Conservation (phyloP, 2,888 invertebrate species). For the Bimastos eiseni region DNA sequence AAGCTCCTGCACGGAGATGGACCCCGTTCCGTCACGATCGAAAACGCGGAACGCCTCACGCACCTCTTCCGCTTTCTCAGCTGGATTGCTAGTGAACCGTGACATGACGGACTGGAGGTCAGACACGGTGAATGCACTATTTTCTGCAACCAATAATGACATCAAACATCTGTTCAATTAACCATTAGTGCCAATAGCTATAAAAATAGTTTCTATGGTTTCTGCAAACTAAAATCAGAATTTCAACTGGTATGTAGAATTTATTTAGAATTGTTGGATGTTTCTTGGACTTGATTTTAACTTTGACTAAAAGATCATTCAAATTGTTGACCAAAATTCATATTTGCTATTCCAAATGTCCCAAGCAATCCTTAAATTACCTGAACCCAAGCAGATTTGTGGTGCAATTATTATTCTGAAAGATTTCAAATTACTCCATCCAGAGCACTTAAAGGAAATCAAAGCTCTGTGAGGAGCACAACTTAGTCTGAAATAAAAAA, state of each 20-base stretch:
- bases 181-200: background rate
- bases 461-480: no score
- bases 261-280: background rate
- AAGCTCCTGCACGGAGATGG: slow-evolving; percentile 95
- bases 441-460: background rate
- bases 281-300: background rate
- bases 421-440: background rate
- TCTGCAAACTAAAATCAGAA: background rate
- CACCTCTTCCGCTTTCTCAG: slow-evolving; percentile 93
- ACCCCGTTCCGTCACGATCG: slow-evolving; percentile 98
- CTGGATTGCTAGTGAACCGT: slow-evolving; percentile 90
- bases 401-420: background rate
- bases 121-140: slow-evolving; percentile 96
- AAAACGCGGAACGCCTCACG: slow-evolving; percentile 96
- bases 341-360: background rate
- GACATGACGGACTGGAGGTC: slow-evolving; percentile 99
- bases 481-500: background rate
- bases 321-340: background rate
- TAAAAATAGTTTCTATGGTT: background rate
- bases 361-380: background rate
- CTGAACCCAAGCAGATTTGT: background rate
- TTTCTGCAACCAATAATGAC: slow-evolving; percentile 51
- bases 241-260: background rate
- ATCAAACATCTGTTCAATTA: background rate
- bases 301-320: background rate